Evolutionary conservation across 2,797 vertebrate genomes (phyloP), one percentile per base, ranked within the genome.

Genomic region (Rhynchonycteris naso): DNA sequence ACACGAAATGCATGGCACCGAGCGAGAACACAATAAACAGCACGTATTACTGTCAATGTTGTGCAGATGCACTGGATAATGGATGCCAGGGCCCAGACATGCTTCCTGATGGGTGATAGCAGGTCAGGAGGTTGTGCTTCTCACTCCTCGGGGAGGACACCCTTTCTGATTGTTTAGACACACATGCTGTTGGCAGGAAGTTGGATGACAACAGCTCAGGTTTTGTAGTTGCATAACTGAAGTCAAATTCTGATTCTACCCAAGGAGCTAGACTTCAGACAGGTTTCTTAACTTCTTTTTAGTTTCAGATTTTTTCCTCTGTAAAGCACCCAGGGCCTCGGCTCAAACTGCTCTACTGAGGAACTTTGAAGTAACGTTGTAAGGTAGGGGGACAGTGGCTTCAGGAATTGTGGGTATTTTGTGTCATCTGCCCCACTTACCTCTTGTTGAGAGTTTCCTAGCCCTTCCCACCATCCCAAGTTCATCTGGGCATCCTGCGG

Each of bases 281-380:
- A 74, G 75, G 9, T 30, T 78, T 76, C 50, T 58, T 78, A 59
- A 59, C 47, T 1, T 92, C 18, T 16, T 58, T 35, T 12, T 66
- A 59, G 28, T 75, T 91, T 69, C 24, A 80, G 15, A 65, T 66
- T 91, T 94, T 94, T 90, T 79, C 52, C 58, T 58, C 28, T 85
- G 2, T 74, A 35, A 90, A 76, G 16, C 24, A 54, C 30, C 19
- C 1, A 54, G 71, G 5, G 6, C 38, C 38, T 68, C n/a, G 26
- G 6, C 28, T 80, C 61, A 87, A n/a, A 92, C 71, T 71, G 72
- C 54, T 59, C 75, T 2, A 33, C 11, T 3, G 69, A 74, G 14
- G 11, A 59, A 71, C 50, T 72, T 91, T 43, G 35, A 68, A 72
- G 22, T 65, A 30, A 26, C 16, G 21, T 52, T n/a, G 54, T 30